These are phyloP conservation scores for Tenodera sinensis DNA, from an alignment of 2,888 invertebrate species.

Conservation along the genomic window DNA sequence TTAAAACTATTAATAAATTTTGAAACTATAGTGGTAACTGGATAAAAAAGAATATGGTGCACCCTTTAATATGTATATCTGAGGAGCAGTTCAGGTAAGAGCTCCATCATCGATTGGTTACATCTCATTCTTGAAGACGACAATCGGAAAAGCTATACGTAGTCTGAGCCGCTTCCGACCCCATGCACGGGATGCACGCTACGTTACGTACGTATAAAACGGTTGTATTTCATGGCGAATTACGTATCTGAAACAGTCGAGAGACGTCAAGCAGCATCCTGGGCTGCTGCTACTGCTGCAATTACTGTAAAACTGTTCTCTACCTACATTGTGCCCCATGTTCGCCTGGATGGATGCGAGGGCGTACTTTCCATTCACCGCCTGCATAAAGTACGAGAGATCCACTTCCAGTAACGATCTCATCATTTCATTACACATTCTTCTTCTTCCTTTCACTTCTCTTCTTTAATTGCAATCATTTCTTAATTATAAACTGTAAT, in stretches of 20 bases:
- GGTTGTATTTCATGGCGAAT: constrained; percentile 13
- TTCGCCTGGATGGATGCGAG: not conserved
- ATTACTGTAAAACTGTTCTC: not conserved
- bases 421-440: not conserved
- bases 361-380: not conserved
- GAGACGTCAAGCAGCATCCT: not conserved
- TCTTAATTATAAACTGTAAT: not conserved
- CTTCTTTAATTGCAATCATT: not conserved
- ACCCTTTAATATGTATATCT: not conserved
- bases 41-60: too few species aligned
- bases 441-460: not conserved
- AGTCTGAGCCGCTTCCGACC: not conserved
- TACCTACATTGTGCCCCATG: not conserved
- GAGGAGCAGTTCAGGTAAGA: not conserved
- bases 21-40: too few species aligned
- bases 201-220: not conserved
- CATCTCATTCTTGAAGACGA: not conserved
- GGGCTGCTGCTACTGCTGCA: not conserved
- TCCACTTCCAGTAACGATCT: not conserved
- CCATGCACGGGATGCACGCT: not conserved
- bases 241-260: constrained; percentile 4
- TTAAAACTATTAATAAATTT: too few species aligned
- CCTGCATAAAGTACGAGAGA: not conserved
- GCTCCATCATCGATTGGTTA: not conserved
- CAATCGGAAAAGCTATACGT: not conserved